phyloP scores from a whole-genome alignment of 2,797 vertebrate species.

The Crocidura indochinensis region DNA sequence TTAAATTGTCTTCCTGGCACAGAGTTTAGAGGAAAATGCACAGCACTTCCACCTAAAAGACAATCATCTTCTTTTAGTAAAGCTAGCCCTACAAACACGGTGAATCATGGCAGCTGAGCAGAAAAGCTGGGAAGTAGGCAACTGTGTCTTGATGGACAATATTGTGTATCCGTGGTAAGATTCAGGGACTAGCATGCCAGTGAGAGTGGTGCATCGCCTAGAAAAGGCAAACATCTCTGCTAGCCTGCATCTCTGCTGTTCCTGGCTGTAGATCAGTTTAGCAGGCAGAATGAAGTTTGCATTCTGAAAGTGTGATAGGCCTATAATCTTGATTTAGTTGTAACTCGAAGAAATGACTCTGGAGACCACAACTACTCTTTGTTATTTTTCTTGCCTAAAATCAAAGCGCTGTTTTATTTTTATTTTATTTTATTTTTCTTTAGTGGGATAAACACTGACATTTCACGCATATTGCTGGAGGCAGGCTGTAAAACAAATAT shows the following conservation, averaged over 20 bases:
- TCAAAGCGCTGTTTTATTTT: constrained; percentile 7
- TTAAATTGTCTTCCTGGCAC: constrained; percentile 64
- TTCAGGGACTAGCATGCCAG: rapidly evolving
- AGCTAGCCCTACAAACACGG: constrained; percentile 48
- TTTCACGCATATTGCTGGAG: neutral
- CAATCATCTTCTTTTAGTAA: constrained; percentile 74
- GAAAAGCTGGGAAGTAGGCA: neutral
- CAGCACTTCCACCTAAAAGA: constrained; percentile 60
- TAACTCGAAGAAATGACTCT: neutral
- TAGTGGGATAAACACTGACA: neutral
- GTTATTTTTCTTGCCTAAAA: constrained; percentile 41
- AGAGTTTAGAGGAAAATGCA: constrained; percentile 52
- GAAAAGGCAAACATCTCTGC: neutral
- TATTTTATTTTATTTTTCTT: too few relatives aligned
- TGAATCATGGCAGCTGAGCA: constrained; percentile 34
- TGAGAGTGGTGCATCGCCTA: neutral
- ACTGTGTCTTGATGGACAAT: neutral
- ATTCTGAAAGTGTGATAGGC: too few relatives aligned
- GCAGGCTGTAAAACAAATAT: neutral
- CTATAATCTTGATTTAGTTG: neutral
- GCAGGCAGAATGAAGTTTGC: neutral
- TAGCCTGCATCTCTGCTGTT: neutral
- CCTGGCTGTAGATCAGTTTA: neutral
- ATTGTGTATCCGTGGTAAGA: neutral
- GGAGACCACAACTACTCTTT: neutral